A percentile compares a stretch with the other conserved stretches of the same genome.
phyloP scores from a whole-genome alignment of 2,797 vertebrate species.

The Meriones psammophilus region DNA sequence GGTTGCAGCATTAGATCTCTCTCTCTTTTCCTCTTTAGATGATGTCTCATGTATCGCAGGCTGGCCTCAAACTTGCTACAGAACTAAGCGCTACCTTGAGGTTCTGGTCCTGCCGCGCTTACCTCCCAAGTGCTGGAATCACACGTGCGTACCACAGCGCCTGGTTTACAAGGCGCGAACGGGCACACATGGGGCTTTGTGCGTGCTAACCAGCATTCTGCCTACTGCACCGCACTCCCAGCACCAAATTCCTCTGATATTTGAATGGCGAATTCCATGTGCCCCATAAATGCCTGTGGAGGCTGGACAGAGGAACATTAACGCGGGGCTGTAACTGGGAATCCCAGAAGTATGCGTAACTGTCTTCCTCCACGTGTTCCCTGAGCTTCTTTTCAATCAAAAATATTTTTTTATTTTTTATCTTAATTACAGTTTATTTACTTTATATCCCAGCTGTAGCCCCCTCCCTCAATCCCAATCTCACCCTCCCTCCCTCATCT shows the following conservation, averaged over 20 bases:
- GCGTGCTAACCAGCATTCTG: background rate
- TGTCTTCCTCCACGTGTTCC: background rate
- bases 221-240: background rate
- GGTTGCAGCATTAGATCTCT: background rate
- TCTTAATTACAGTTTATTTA: no score
- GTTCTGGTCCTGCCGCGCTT: background rate
- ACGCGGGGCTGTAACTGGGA: background rate
- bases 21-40: background rate
- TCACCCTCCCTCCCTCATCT: no score
- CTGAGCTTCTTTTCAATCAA: slow-evolving; percentile 26
- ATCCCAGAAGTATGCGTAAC: background rate
- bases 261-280: background rate
- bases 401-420: background rate
- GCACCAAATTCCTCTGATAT: background rate
- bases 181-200: background rate
- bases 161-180: background rate
- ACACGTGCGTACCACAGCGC: background rate
- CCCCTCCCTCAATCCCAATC: no score
- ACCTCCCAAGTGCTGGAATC: background rate
- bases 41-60: background rate
- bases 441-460: no score
- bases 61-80: background rate
- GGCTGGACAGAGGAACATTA: background rate
- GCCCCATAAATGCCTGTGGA: background rate
- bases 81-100: background rate